Conservation (phyloP, 2,888 invertebrate species). For the Rhimphoctona megacephalus region DNA sequence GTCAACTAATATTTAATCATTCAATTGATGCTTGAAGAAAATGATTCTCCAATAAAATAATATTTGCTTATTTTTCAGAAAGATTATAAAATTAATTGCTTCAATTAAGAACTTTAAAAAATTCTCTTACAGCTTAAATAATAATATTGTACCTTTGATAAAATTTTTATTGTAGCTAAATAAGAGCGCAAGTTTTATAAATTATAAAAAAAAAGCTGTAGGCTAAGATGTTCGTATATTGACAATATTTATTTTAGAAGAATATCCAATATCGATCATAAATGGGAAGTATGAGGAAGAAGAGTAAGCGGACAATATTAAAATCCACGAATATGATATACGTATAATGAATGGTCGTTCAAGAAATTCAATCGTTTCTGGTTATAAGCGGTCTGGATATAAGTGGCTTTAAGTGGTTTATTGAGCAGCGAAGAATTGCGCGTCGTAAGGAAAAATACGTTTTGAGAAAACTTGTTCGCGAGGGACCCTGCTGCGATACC, state of each 20-base stretch:
- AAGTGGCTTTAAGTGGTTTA: constrained; percentile 43
- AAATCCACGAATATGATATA: constrained; percentile 16
- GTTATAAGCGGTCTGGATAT: constrained; percentile 73
- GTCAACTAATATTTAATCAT: too few relatives aligned
- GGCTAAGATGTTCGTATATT: not conserved
- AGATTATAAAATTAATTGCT: too few relatives aligned
- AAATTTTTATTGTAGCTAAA: too few relatives aligned
- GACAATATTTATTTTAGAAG: not conserved
- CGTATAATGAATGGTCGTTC: constrained; percentile 47
- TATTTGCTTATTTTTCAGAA: too few relatives aligned
- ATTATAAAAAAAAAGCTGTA: not conserved
- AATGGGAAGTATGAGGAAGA: not conserved
- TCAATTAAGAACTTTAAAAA: too few relatives aligned
- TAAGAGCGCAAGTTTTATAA: too few relatives aligned
- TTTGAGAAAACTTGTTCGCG: constrained; percentile 13
- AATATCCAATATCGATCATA: constrained; percentile 2
- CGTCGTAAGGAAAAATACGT: not conserved
- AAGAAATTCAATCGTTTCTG: constrained; percentile 70
- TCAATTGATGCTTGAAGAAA: too few relatives aligned
- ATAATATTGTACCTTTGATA: too few relatives aligned
- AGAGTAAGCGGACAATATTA: not conserved
- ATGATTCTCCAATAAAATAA: too few relatives aligned
- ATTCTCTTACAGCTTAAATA: too few relatives aligned
- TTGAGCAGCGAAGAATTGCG: constrained; percentile 18
- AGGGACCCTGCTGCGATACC: not conserved